phyloP scores from a whole-genome alignment of 2,797 vertebrate species.

The Falco biarmicus region DNA sequence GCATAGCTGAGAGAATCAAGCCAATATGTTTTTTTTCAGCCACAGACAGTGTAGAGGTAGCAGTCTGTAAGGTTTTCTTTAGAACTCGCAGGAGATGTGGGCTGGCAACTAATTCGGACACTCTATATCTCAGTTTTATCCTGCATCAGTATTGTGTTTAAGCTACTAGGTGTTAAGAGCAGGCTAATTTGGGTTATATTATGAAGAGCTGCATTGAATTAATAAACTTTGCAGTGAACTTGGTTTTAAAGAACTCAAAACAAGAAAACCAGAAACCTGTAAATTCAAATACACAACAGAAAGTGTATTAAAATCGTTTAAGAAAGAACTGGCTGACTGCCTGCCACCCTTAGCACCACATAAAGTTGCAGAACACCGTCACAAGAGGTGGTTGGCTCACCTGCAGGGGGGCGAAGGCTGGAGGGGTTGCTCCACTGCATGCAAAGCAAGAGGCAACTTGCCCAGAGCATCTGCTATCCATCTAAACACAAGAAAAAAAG shows the following conservation, averaged over 20 bases:
- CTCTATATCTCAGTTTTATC: background rate
- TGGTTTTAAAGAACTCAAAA: background rate
- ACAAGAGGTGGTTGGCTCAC: background rate
- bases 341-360: background rate
- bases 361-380: fast-evolving
- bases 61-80: background rate
- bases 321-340: background rate
- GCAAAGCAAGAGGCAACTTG: background rate
- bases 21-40: background rate
- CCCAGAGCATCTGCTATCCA: background rate
- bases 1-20: background rate
- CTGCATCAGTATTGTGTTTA: background rate
- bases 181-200: background rate
- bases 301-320: background rate
- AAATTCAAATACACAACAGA: background rate
- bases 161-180: background rate
- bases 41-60: background rate
- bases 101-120: background rate
- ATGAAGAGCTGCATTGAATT: background rate
- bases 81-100: background rate
- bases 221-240: background rate
- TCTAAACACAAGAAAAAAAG: background rate
- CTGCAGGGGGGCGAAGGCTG: background rate
- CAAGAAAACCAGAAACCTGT: background rate
- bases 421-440: background rate